A percentile compares a stretch with the other conserved stretches of the same genome.
Evolutionary conservation across 1,140 invertebrate species (phyloP).

Genomic region (Stegodyphus dumicola): DNA sequence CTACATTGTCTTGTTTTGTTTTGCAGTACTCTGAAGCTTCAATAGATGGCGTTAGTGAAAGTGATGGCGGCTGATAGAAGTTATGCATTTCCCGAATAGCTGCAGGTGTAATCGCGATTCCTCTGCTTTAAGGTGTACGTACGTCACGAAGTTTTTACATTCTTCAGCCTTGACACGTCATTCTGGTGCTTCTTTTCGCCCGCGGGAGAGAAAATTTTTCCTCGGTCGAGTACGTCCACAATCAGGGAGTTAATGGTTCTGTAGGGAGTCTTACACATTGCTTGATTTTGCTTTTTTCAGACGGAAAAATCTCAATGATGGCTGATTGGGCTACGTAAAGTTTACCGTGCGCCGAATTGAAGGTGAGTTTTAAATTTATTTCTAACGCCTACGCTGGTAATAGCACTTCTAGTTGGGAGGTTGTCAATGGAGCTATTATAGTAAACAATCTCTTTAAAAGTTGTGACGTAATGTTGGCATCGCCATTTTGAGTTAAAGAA

Average conservation of each 20-base stretch:
- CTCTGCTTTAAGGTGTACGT: slow-evolving; percentile 27
- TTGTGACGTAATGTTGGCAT: slow-evolving; percentile 40
- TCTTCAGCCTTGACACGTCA: slow-evolving; percentile 62
- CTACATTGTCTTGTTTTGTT: slow-evolving; percentile 51
- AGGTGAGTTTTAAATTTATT: slow-evolving; percentile 30
- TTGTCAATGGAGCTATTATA: background rate
- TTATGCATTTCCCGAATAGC: slow-evolving; percentile 38
- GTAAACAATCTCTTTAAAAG: slow-evolving; percentile 31
- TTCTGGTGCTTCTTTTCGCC: slow-evolving; percentile 23
- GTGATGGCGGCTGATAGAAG: slow-evolving; percentile 17
- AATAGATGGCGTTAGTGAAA: slow-evolving; percentile 59
- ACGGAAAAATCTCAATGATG: slow-evolving; percentile 18
- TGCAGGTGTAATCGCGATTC: slow-evolving; percentile 56
- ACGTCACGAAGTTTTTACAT: slow-evolving; percentile 58
- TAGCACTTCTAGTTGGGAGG: background rate
- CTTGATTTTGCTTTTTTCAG: slow-evolving; percentile 26
- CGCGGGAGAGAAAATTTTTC: slow-evolving; percentile 46
- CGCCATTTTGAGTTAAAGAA: slow-evolving; percentile 47
- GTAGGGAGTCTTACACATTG: slow-evolving; percentile 7
- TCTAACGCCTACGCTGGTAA: background rate
- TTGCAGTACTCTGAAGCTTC: slow-evolving; percentile 41
- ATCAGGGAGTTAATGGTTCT: slow-evolving; percentile 25
- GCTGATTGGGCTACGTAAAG: slow-evolving; percentile 39
- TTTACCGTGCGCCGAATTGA: background rate
- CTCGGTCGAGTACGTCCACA: slow-evolving; percentile 27